Evolutionary conservation across 2,888 invertebrate genomes (phyloP).

Genomic region (Slavum lentiscoides): DNA sequence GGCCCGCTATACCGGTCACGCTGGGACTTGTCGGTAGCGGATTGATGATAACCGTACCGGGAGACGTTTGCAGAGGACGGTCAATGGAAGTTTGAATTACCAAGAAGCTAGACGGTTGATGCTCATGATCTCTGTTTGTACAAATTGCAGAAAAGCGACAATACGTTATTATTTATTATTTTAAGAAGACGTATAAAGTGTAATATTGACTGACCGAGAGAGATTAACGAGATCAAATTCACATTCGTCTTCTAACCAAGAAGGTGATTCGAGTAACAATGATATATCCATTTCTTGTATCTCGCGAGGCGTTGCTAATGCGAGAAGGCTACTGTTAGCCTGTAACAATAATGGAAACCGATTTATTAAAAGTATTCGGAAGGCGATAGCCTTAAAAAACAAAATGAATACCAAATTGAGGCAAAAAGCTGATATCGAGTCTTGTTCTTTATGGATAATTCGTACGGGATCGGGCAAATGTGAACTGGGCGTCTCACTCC

Average conservation of each 20-base stretch:
- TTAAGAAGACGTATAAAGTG: conserved; percentile 55
- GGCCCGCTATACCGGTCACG: conserved; percentile 70
- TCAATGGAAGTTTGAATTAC: conserved; percentile 80
- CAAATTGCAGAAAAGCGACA: not conserved
- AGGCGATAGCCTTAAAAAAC: conserved; percentile 30
- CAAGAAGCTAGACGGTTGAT: conserved; percentile 78
- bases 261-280: conserved; percentile 82
- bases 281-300: conserved; percentile 98
- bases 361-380: not conserved
- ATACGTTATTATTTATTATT: not conserved
- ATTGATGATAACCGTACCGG: conserved; percentile 60
- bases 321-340: conserved; percentile 80
- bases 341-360: conserved; percentile 58
- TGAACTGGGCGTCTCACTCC: conserved; percentile 47
- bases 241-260: conserved; percentile 96
- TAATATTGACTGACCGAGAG: conserved; percentile 61
- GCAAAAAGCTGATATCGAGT: conserved; percentile 96
- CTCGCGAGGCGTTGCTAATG: conserved; percentile 93
- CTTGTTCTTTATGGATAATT: conserved; percentile 98
- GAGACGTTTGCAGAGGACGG: conserved; percentile 62
- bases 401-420: conserved; percentile 76
- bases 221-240: conserved; percentile 92
- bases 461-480: conserved; percentile 78
- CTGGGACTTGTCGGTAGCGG: conserved; percentile 61
- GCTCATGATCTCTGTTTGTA: conserved; percentile 68